Conservation (phyloP, 1,140 invertebrate genomes). For the Daktulosphaira vitifoliae region DNA sequence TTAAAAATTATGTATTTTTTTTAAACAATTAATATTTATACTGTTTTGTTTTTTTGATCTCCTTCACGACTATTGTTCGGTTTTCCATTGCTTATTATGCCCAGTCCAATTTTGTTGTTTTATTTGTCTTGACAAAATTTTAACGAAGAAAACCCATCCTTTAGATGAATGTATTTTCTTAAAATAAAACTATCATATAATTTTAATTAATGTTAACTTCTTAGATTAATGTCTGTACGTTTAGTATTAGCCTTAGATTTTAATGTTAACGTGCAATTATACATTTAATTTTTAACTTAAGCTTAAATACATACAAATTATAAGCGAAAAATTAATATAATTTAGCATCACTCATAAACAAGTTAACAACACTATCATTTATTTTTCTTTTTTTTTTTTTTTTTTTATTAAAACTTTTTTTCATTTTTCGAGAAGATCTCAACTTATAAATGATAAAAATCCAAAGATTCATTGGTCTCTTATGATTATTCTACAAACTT, state of each 20-base stretch:
- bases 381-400: not conserved
- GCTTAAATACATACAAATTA: not conserved
- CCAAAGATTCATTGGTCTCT: constrained; percentile 33
- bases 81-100: constrained; percentile 4
- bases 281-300: constrained; percentile 26
- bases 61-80: constrained; percentile 30
- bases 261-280: constrained; percentile 29
- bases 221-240: constrained; percentile 2
- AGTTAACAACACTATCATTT: not conserved
- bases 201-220: not conserved
- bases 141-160: not conserved
- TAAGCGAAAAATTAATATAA: not conserved
- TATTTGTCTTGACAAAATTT: constrained; percentile 1
- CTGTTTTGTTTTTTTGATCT: constrained; percentile 28
- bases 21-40: constrained; percentile 32
- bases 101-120: constrained; percentile 8
- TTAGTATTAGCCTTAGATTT: constrained; percentile 24
- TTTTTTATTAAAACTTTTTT: not conserved
- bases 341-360: not conserved
- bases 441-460: constrained; percentile 16
- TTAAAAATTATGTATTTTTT: constrained; percentile 30
- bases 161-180: not conserved
- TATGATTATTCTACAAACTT: constrained; percentile 1
- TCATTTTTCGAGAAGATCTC: constrained; percentile 30
- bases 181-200: not conserved